Conservation (phyloP, 2,888 invertebrate genomes). For the Drosophila picticornis region DNA sequence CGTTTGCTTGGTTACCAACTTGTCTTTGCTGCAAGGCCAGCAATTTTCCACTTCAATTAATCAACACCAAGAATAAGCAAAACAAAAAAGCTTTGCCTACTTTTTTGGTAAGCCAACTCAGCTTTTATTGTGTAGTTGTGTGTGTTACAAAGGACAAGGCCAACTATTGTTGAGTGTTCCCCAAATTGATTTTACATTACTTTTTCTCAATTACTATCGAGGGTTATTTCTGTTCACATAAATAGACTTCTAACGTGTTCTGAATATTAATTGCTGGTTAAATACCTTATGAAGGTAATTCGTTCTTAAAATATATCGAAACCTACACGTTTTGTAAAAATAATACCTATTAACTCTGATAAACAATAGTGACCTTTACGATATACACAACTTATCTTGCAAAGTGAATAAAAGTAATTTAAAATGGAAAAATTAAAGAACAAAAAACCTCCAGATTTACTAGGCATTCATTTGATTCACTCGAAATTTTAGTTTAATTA, state of each 20-base stretch:
- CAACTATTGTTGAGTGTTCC: slow-evolving; percentile 6
- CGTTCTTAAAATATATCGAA: background rate
- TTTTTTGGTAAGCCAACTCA: slow-evolving; percentile 31
- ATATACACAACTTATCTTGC: background rate
- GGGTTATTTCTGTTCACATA: slow-evolving; percentile 4
- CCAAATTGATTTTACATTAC: slow-evolving; percentile 15
- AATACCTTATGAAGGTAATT: background rate
- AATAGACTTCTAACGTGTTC: slow-evolving; percentile 14
- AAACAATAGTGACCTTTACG: background rate
- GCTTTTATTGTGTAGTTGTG: slow-evolving; percentile 2
- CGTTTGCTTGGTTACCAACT: slow-evolving; percentile 22
- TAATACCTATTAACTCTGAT: background rate
- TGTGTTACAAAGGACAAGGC: slow-evolving; percentile 29
- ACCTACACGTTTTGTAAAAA: background rate
- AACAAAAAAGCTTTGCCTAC: slow-evolving; percentile 34
- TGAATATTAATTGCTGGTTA: background rate
- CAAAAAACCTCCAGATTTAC: background rate
- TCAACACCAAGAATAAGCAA: slow-evolving; percentile 47
- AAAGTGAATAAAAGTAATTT: background rate
- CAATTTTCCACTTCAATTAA: slow-evolving; percentile 69
- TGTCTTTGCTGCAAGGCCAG: slow-evolving; percentile 33
- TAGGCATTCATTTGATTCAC: background rate
- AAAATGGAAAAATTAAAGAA: background rate
- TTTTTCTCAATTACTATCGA: slow-evolving; percentile 12
- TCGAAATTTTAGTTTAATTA: background rate